Evolutionary conservation across 1,140 invertebrate species (phyloP), one percentile per base, ranked within the genome.

Genomic region (Hydropsyche tenuis): DNA sequence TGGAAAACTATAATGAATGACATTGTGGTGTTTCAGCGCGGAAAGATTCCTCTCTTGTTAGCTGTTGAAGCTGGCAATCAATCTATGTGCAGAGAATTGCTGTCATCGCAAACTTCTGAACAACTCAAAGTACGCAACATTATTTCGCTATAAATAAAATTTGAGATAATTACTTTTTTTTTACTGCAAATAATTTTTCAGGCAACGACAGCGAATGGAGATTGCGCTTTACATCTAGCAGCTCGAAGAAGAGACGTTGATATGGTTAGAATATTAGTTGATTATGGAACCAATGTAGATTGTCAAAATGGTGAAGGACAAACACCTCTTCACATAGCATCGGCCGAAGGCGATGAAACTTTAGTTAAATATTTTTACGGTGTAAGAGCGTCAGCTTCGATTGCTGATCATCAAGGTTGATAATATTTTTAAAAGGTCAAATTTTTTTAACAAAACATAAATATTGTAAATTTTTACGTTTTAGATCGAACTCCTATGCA

Each of bases 301-400:
- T 90, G 90, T 72, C 92, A 94, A 82, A 99, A 98, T 83, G 91
- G 92, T 0, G 92, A 96, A 62, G 97, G 97, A 0, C 94, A 97
- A 83, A 98, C 96, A 0, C 88, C 96, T 0, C 82, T 99, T 22
- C 97, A 99, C 79, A 94, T 99, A 69, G 94, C 96, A 0, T 94
- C 96, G n/a, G 93, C 93, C 6, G 94, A 97, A 81, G 97, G 96
- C 2, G 96, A 99, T 81, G 96, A 99, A 81, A 88, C 89, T 0
- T 85, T 98, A 45, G 91, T 99, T 0, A 98, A 98, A 84, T 97
- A 96, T 82, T 94, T 99, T 80, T 97, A 97, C 81, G 91, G 95
- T 25, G 93, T 96, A 43, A 89, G 96, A 79, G 97, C 97, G 0
- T 96, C 95, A 73, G 94, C 97, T 9, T 94, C 95, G 77, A 92